Conservation (phyloP, 2,113 vertebrate species). For the Plotosus lineatus region DNA sequence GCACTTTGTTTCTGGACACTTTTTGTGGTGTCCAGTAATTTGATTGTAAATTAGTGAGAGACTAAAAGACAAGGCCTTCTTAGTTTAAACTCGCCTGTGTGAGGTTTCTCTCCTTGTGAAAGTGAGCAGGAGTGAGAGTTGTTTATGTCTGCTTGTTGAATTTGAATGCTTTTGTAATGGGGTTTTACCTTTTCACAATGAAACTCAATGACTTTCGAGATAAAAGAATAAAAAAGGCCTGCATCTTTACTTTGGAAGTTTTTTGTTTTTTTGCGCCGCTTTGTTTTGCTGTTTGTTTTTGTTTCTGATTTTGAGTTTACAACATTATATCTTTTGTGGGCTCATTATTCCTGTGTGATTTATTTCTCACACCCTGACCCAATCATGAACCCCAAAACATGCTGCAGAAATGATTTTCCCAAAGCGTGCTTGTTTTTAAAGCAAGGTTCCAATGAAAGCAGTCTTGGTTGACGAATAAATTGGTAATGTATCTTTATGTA, state of each 20-base stretch:
- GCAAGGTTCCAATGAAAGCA: constrained; percentile 56
- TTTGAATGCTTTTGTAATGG: constrained; percentile 63
- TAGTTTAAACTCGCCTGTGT: constrained; percentile 57
- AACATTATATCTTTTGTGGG: constrained; percentile 39
- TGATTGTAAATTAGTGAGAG: constrained; percentile 70
- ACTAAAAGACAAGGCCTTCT: constrained; percentile 46
- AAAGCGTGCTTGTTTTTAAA: constrained; percentile 49
- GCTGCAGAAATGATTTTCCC: constrained; percentile 43
- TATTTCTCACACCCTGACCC: neutral
- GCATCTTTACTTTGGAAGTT: constrained; percentile 61
- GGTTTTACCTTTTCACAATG: constrained; percentile 63
- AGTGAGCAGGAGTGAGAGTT: constrained; percentile 48
- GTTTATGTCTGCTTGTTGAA: constrained; percentile 58
- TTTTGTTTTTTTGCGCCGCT: constrained; percentile 46
- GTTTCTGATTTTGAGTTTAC: constrained; percentile 30
- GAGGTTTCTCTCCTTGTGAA: constrained; percentile 57
- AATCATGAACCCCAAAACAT: constrained; percentile 40
- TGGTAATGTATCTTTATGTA: constrained; percentile 45
- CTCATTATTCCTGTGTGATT: constrained; percentile 24
- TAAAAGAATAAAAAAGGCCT: constrained; percentile 67
- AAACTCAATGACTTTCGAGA: constrained; percentile 64
- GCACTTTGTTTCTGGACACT: constrained; percentile 53
- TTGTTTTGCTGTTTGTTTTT: constrained; percentile 52
- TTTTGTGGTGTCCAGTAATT: constrained; percentile 65
- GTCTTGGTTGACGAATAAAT: constrained; percentile 48